Conservation (phyloP, 2,113 vertebrate species). For the Pagrus major region DNA sequence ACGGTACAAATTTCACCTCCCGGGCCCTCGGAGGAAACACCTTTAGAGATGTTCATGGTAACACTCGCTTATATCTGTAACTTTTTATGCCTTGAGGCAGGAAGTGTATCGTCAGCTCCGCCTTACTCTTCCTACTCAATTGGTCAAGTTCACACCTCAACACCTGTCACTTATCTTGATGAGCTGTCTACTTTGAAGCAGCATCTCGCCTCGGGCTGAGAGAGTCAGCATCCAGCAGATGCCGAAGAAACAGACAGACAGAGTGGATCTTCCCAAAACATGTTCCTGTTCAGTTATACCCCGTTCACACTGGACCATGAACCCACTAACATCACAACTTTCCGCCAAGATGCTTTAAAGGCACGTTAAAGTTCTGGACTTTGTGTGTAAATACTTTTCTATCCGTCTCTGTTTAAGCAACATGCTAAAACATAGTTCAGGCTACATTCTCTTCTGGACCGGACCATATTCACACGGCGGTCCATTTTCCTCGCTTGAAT, state of each 20-base stretch:
- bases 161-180: constrained; percentile 61
- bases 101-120: constrained; percentile 25
- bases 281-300: constrained; percentile 2
- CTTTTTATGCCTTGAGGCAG: constrained; percentile 19
- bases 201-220: constrained; percentile 26
- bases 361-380: too few species aligned
- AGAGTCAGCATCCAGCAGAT: constrained; percentile 34
- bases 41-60: constrained; percentile 20
- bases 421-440: too few species aligned
- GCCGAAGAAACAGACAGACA: constrained; percentile 10
- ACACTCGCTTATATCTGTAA: constrained; percentile 12
- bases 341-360: too few species aligned
- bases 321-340: too few species aligned
- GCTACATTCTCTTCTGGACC: too few species aligned
- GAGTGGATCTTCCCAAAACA: constrained; percentile 20
- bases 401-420: too few species aligned
- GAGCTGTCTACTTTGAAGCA: constrained; percentile 40
- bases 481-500: too few species aligned
- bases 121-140: constrained; percentile 43
- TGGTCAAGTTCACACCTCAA: constrained; percentile 49
- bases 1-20: constrained; percentile 1
- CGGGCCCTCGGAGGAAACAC: not conserved
- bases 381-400: too few species aligned
- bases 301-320: too few species aligned
- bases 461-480: too few species aligned